These are phyloP conservation scores for Anhinga rufa DNA, from an alignment of 2,113 vertebrate genomes.

Conservation along the genomic window DNA sequence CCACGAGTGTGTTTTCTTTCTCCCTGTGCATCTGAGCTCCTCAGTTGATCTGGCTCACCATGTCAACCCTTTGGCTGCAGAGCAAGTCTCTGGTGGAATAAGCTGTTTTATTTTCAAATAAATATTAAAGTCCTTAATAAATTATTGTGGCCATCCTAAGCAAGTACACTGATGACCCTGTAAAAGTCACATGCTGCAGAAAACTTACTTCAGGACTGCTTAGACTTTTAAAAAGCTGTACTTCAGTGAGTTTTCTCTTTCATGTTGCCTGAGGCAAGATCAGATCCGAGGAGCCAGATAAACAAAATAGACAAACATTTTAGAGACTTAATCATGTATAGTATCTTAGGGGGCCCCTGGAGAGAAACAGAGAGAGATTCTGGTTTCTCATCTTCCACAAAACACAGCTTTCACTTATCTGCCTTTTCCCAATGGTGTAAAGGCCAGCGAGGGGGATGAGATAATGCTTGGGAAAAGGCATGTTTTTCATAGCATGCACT, in stretches of 20 bases:
- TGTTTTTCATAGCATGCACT: neutral
- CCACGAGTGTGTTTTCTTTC: fast-evolving
- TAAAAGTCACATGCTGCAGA: neutral
- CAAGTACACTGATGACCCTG: neutral
- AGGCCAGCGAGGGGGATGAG: neutral
- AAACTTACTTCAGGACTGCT: neutral
- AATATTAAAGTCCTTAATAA: neutral
- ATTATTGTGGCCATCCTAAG: neutral
- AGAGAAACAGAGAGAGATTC: neutral
- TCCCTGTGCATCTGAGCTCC: fast-evolving
- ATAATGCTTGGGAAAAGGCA: neutral
- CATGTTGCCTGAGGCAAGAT: neutral
- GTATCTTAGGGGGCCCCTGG: neutral
- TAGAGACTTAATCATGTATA: neutral
- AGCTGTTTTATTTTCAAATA: neutral
- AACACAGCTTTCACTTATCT: neutral
- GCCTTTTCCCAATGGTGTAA: neutral
- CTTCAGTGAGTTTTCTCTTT: neutral
- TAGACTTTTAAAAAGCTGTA: neutral
- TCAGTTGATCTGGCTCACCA: neutral
- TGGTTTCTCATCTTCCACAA: neutral
- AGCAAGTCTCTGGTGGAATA: neutral
- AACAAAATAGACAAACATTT: neutral
- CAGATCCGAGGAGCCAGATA: neutral
- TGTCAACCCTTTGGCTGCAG: neutral